Evolutionary conservation across 1,140 invertebrate genomes (phyloP).

Genomic region (Caerostris extrusa): DNA sequence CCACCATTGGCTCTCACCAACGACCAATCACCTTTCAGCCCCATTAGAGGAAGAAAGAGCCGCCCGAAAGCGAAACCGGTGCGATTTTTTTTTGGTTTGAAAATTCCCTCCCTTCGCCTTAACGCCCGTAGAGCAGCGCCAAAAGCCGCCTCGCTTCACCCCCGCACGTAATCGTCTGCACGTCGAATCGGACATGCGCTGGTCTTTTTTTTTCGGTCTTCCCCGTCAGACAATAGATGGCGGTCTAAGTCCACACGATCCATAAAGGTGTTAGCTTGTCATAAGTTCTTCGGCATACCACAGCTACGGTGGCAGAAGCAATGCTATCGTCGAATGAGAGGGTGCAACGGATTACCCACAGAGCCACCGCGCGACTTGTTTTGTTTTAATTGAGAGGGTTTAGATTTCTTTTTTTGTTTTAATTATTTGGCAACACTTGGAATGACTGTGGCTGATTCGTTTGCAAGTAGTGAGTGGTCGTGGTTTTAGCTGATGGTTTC

Average conservation of each 20-base stretch:
- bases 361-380: not conserved
- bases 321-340: conserved; percentile 22
- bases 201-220: conserved; percentile 19
- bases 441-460: not conserved
- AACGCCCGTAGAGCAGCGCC: conserved; percentile 47
- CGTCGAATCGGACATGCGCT: conserved; percentile 72
- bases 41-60: not conserved
- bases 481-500: not conserved
- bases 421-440: conserved; percentile 18
- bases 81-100: conserved; percentile 13
- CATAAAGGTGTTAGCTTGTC: conserved; percentile 75
- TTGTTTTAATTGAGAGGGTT: not conserved
- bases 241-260: conserved; percentile 61
- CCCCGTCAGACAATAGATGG: conserved; percentile 74
- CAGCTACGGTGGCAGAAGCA: not conserved
- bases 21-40: not conserved
- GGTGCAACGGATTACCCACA: conserved; percentile 22
- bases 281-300: conserved; percentile 66
- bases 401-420: not conserved
- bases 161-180: conserved; percentile 2
- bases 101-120: conserved; percentile 7
- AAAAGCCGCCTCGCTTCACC: conserved; percentile 35
- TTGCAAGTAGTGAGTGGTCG: not conserved
- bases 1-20: not conserved
- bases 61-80: conserved; percentile 8